phyloP scores from a whole-genome alignment of 2,888 invertebrate species.

The Xiphydria camelus region DNA sequence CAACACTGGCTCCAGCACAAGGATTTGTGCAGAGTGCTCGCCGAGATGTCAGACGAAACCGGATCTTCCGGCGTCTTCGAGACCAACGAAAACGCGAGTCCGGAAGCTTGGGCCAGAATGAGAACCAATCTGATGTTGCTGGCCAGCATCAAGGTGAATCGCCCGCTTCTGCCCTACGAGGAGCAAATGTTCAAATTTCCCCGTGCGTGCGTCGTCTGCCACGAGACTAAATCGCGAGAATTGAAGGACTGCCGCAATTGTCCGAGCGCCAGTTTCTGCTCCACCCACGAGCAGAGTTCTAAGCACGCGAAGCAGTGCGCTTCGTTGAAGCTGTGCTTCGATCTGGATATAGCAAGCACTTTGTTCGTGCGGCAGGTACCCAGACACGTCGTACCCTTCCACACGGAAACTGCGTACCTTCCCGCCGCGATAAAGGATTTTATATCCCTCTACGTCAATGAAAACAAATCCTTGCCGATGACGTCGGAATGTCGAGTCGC shows the following conservation, averaged over 20 bases:
- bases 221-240: slow-evolving; percentile 26
- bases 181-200: slow-evolving; percentile 46
- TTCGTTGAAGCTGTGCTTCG: slow-evolving; percentile 32
- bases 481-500: slow-evolving; percentile 23
- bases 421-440: slow-evolving; percentile 35
- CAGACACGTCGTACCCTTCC: slow-evolving; percentile 29
- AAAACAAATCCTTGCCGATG: slow-evolving; percentile 20
- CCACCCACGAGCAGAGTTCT: slow-evolving; percentile 24
- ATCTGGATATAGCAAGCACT: slow-evolving; percentile 31
- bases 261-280: slow-evolving; percentile 40
- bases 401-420: slow-evolving; percentile 26
- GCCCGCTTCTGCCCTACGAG: slow-evolving; percentile 34
- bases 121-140: slow-evolving; percentile 40
- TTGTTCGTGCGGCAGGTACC: slow-evolving; percentile 25
- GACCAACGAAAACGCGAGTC: slow-evolving; percentile 12
- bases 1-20: slow-evolving; percentile 50
- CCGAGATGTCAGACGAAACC: slow-evolving; percentile 24
- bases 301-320: slow-evolving; percentile 29
- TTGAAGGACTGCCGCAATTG: slow-evolving; percentile 40
- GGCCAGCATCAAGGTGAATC: slow-evolving; percentile 25
- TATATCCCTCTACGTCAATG: slow-evolving; percentile 28
- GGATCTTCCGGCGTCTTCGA: slow-evolving; percentile 22
- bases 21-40: slow-evolving; percentile 39
- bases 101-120: slow-evolving; percentile 27
- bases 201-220: slow-evolving; percentile 41